These are phyloP conservation scores for Paelopatides confundens DNA, from an alignment of 53 echinoderm and acorn worm genomes.

Conservation along the genomic window DNA sequence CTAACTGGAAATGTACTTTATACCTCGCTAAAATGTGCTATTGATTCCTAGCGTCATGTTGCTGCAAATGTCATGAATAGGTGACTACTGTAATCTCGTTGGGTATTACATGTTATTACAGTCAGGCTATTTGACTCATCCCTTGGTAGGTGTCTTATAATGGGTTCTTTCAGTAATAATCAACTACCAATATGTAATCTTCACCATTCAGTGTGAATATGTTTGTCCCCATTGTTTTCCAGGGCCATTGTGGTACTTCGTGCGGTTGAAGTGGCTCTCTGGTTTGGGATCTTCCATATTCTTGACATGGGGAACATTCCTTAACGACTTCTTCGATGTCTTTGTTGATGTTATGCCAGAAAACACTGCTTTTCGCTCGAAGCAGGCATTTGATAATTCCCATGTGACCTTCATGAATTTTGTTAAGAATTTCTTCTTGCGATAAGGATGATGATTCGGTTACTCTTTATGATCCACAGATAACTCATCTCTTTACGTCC, in stretches of 20 bases:
- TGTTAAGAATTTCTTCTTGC: not conserved
- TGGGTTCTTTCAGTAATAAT: constrained; percentile 60
- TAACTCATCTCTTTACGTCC: no score
- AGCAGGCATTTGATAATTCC: constrained; percentile 41
- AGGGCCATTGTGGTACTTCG: constrained; percentile 60
- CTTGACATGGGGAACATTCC: constrained; percentile 53
- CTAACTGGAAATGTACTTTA: no score
- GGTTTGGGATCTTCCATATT: constrained; percentile 41
- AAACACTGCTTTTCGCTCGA: not conserved
- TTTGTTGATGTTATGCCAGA: constrained; percentile 60
- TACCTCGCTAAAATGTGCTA: no score
- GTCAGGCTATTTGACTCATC: constrained; percentile 30
- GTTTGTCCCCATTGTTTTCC: constrained; percentile 60
- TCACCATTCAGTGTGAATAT: constrained; percentile 23
- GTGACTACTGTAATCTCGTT: constrained; percentile 65
- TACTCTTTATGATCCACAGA: no score
- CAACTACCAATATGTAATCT: constrained; percentile 25
- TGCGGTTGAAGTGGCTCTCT: constrained; percentile 58
- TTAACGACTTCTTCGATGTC: constrained; percentile 58
- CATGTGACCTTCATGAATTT: not conserved
- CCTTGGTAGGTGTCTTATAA: constrained; percentile 43
- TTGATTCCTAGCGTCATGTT: constrained; percentile 62
- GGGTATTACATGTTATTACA: constrained; percentile 35
- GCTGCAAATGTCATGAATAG: constrained; percentile 40
- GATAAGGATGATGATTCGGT: not conserved